Conservation (phyloP, 2,888 invertebrate genomes). For the Ormyrus labotus region DNA sequence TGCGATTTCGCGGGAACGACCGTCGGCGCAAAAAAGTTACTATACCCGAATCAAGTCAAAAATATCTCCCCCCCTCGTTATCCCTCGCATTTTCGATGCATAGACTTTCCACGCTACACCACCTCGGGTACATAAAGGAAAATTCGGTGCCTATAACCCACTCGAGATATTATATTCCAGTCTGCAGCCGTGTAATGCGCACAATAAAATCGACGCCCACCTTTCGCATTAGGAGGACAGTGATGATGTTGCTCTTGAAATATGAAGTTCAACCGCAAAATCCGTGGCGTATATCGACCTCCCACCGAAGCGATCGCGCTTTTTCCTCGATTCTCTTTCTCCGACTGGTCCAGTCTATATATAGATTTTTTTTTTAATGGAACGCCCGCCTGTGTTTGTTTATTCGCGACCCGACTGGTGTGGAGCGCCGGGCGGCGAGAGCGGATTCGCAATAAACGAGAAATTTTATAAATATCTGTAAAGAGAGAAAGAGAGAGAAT, state of each 20-base stretch:
- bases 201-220: no score
- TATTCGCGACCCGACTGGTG: neutral
- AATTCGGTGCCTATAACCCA: no score
- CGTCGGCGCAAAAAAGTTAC: neutral
- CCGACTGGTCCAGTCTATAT: neutral
- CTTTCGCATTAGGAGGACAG: no score
- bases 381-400: constrained; percentile 6
- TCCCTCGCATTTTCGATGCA: neutral
- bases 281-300: no score
- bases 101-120: neutral
- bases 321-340: neutral
- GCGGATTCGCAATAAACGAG: constrained; percentile 1
- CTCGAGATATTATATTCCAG: no score
- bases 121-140: no score
- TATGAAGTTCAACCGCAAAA: no score
- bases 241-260: no score
- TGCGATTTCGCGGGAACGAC: neutral
- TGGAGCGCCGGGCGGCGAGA: neutral
- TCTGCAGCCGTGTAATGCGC: no score
- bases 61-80: neutral
- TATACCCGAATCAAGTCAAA: no score
- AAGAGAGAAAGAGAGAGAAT: no score
- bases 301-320: neutral
- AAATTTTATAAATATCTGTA: neutral
- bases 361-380: neutral